Base-by-base conservation (phyloP, 2,888 invertebrate species). In the Scelioninae gen. 2 region DNA sequence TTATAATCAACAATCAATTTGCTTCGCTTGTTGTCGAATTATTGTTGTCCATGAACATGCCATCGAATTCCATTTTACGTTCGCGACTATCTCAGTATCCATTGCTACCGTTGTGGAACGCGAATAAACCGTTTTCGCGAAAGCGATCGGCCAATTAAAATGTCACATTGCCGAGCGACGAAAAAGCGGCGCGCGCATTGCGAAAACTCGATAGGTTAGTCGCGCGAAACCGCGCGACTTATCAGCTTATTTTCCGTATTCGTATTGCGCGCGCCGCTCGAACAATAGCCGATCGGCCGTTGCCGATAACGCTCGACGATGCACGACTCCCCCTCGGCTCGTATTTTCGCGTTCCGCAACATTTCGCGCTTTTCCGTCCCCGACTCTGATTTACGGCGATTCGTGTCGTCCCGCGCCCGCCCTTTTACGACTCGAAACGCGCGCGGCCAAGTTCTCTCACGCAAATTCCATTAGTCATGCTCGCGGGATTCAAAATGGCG, bases 201-300 rank as follows among this genome's bases (percentile, higher is more conserved):
- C 57, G 43, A 33, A 43, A 58, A 45, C 19, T 43, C 19, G 2
- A 28, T 10, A 45, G 33, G 57, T 45, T 45, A 45, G 5, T n/a
- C 28, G 11, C 11, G 15, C 46, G 10, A 46, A 46, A 43, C 45
- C 31, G 43, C 39, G 11, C 9, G 52, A 43, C 22, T 64, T 53
- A 64, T 64, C 64, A 35, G 45, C 64, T 25, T 45, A 18, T 64
- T 64, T 64, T 64, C 53, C 64, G 64, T 64, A 28, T 64, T 64
- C 53, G 64, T 45, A 64, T 53, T 35, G 18, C 28, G 18, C 28
- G 52, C 25, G 39, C 41, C 43, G 31, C 19, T 5, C 18, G 45
- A 53, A 65, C 64, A 65, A 65, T 65, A 16, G 64, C 45, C 39
- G 61, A 64, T 64, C 46, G 45, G 45, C 28, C 28, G 64, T 10